These are phyloP conservation scores for Panthera uncia DNA, from an alignment of 2,113 vertebrate genomes.

Conservation along the genomic window DNA sequence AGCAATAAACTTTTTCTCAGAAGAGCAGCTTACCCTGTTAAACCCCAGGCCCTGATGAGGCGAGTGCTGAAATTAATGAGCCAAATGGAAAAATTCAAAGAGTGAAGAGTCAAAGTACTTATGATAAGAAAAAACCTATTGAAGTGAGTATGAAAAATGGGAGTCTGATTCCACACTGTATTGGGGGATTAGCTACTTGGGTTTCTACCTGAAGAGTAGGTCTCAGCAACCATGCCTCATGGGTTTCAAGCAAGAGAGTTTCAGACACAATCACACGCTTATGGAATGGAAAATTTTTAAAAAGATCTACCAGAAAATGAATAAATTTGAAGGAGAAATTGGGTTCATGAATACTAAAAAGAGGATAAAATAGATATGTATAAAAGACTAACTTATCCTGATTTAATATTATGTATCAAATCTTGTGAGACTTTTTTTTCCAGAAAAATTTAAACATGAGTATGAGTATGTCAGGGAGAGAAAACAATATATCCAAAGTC, in stretches of 20 bases:
- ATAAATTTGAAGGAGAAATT: background rate
- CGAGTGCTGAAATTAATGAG: conserved; percentile 25
- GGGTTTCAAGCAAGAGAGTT: background rate
- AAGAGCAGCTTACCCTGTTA: background rate
- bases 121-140: background rate
- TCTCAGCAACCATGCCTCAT: background rate
- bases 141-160: background rate
- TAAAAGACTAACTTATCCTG: background rate
- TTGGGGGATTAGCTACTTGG: background rate
- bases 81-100: background rate
- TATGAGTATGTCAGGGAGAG: background rate
- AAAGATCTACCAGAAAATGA: background rate
- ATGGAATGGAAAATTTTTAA: background rate
- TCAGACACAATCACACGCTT: background rate
- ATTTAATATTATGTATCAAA: background rate
- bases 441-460: background rate
- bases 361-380: background rate
- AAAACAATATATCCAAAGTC: background rate
- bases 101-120: background rate
- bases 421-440: background rate
- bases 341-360: background rate
- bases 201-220: background rate
- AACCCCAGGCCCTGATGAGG: background rate
- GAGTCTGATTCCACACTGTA: background rate
- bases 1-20: conserved; percentile 47